These are phyloP conservation scores for Clinocottus analis DNA, from an alignment of 2,113 vertebrate genomes.

Conservation along the genomic window DNA sequence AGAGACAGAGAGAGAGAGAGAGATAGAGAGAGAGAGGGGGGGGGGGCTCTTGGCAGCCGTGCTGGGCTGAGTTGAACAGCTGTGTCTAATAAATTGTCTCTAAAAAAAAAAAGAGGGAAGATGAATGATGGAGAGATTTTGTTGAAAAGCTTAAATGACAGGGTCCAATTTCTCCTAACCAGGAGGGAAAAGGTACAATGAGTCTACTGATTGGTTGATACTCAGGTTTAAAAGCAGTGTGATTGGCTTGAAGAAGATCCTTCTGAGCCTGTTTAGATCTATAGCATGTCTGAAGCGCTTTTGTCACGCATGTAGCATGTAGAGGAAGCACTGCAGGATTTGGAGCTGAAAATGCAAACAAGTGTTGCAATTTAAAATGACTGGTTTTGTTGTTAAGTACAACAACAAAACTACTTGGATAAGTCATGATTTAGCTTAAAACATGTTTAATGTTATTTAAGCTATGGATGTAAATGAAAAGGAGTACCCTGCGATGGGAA, in stretches of 20 bases:
- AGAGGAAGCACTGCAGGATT: not conserved
- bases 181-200: slow-evolving; percentile 74
- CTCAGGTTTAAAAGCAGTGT: slow-evolving; percentile 72
- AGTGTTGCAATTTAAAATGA: not conserved
- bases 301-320: not conserved
- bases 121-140: slow-evolving; percentile 73
- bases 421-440: not conserved
- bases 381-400: not conserved
- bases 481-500: not conserved
- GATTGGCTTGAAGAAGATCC: slow-evolving; percentile 67
- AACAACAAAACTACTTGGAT: not conserved
- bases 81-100: slow-evolving; percentile 77
- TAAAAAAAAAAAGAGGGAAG: slow-evolving; percentile 48
- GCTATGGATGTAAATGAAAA: no score
- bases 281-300: slow-evolving; percentile 42
- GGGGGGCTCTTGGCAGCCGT: slow-evolving; percentile 69
- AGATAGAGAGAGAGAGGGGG: no score
- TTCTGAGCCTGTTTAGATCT: slow-evolving; percentile 57
- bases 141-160: slow-evolving; percentile 80
- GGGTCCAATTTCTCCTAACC: slow-evolving; percentile 72
- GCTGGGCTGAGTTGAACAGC: slow-evolving; percentile 72
- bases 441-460: not conserved
- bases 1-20: no score
- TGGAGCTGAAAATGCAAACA: not conserved
- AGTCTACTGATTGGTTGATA: slow-evolving; percentile 74